These are phyloP conservation scores for Aricia agestis DNA, from an alignment of 1,140 invertebrate genomes.

Conservation along the genomic window DNA sequence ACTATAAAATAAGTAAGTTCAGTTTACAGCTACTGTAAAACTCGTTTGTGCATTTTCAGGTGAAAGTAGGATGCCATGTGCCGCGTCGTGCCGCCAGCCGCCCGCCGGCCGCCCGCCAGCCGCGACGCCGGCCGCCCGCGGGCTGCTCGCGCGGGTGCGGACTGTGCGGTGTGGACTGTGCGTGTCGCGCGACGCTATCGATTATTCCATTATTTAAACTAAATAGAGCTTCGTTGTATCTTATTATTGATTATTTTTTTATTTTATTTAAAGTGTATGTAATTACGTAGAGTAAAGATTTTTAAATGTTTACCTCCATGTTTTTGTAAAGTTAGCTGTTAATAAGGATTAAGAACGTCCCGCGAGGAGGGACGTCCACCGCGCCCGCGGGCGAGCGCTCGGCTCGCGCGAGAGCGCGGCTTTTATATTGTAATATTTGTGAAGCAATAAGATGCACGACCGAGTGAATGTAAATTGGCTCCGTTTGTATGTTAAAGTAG, in stretches of 20 bases:
- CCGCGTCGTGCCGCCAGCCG: slow-evolving; percentile 20
- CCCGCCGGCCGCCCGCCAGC: neutral
- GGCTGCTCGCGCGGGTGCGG: neutral
- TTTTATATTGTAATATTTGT: slow-evolving; percentile 33
- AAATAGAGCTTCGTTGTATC: slow-evolving; percentile 64
- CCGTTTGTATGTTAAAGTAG: slow-evolving; percentile 36
- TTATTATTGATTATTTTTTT: slow-evolving; percentile 67
- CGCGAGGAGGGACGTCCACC: neutral
- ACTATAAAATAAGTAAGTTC: no score
- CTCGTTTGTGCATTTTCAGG: slow-evolving; percentile 40
- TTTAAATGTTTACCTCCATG: slow-evolving; percentile 61
- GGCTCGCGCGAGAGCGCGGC: neutral
- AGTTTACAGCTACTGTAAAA: no score
- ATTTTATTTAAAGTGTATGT: slow-evolving; percentile 64
- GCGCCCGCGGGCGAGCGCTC: neutral
- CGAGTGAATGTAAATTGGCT: slow-evolving; percentile 46
- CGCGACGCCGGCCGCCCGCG: neutral
- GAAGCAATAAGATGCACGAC: slow-evolving; percentile 54
- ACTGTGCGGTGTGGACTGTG: slow-evolving; percentile 19
- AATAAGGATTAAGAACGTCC: slow-evolving; percentile 40
- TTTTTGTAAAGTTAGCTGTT: slow-evolving; percentile 55
- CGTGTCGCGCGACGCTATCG: slow-evolving; percentile 62
- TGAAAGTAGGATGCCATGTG: slow-evolving; percentile 71
- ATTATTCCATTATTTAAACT: slow-evolving; percentile 72
- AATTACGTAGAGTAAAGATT: slow-evolving; percentile 65